Conservation (phyloP, 2,888 invertebrate genomes). For the Plebejus anna region DNA sequence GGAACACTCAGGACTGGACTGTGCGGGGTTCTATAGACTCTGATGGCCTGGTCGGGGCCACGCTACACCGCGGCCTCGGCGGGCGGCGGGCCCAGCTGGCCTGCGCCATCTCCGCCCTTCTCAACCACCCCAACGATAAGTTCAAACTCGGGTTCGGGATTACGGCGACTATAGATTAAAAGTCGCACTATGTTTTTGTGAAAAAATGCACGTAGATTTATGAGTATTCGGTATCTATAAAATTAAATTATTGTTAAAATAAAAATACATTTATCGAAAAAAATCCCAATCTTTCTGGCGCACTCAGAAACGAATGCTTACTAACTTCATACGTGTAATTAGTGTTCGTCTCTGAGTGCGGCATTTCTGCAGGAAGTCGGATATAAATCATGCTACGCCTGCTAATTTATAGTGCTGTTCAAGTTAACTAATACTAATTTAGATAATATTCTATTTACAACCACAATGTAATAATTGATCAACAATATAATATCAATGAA, state of each 20-base stretch:
- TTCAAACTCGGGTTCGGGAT: slow-evolving; percentile 70
- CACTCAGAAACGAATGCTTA: too few species aligned
- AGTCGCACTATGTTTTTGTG: neutral
- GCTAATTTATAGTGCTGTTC: too few species aligned
- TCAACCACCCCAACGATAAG: slow-evolving; percentile 74
- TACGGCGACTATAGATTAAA: slow-evolving; percentile 59
- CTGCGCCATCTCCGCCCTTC: slow-evolving; percentile 66
- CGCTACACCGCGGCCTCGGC: slow-evolving; percentile 62
- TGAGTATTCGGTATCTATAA: neutral
- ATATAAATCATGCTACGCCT: too few species aligned
- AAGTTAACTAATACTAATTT: too few species aligned
- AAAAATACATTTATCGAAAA: too few species aligned
- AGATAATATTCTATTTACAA: too few species aligned
- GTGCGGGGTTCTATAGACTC: slow-evolving; percentile 68
- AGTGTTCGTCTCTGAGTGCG: too few species aligned
- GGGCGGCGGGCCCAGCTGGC: slow-evolving; percentile 60
- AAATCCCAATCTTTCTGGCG: too few species aligned
- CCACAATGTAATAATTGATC: too few species aligned
- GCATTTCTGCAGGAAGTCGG: too few species aligned
- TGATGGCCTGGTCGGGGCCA: slow-evolving; percentile 70
- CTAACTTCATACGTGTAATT: too few species aligned
- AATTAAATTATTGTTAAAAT: neutral
- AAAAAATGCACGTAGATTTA: neutral
- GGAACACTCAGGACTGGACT: slow-evolving; percentile 64
- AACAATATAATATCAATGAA: too few species aligned